phyloP scores from a whole-genome alignment of 2,113 vertebrate species.

The Ellobius talpinus region DNA sequence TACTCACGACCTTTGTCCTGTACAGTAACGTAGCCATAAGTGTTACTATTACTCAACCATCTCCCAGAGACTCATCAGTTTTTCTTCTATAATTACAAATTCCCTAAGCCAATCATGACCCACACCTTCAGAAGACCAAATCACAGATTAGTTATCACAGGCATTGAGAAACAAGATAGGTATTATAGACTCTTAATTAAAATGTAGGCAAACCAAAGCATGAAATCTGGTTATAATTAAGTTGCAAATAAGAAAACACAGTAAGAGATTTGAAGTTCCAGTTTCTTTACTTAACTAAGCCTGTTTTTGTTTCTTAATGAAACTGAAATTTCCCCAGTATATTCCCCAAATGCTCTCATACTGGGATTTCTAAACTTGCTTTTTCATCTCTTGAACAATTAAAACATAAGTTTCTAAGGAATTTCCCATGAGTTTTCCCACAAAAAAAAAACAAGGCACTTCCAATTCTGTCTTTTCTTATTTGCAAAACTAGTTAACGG shows the following conservation, averaged over 20 bases:
- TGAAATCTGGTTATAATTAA: slow-evolving; percentile 62
- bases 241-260: slow-evolving; percentile 51
- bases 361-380: slow-evolving; percentile 6
- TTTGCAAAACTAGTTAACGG: slow-evolving; percentile 34
- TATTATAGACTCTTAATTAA: slow-evolving; percentile 36
- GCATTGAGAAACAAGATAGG: slow-evolving; percentile 38
- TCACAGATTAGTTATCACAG: not conserved
- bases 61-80: not conserved
- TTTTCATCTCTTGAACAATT: not conserved
- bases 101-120: slow-evolving; percentile 13
- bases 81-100: slow-evolving; percentile 39
- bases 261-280: not conserved
- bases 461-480: slow-evolving; percentile 25
- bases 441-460: slow-evolving; percentile 4
- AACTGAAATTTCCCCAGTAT: slow-evolving; percentile 7
- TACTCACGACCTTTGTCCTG: slow-evolving; percentile 6
- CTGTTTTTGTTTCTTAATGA: not conserved
- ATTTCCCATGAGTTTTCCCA: slow-evolving; percentile 14
- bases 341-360: slow-evolving; percentile 45
- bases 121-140: slow-evolving; percentile 6
- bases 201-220: slow-evolving; percentile 59
- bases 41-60: not conserved
- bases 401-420: slow-evolving; percentile 6
- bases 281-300: slow-evolving; percentile 4
- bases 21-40: slow-evolving; percentile 15